Base-by-base conservation (phyloP, 2,113 vertebrate genomes). In the Blennius ocellaris region DNA sequence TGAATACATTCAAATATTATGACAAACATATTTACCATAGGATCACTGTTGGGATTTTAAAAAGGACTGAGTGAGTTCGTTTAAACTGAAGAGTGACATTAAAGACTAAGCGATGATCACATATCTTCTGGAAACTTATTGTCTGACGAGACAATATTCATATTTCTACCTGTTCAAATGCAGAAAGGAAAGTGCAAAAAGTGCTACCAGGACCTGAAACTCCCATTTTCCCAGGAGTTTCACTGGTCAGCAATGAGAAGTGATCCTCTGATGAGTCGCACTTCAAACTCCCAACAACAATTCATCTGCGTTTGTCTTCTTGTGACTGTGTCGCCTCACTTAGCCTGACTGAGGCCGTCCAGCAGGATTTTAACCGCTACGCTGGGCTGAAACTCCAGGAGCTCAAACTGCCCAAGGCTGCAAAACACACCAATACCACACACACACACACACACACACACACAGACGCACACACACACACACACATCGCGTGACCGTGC, bases 351-450 rank as follows among this genome's bases (percentile, higher is more conserved):
- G 71, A 60, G 59, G 69, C 69, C 1, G 66, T 91, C 82, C 90
- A 89, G 89, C 85, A 89, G 89, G 87, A 88, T 76, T 90, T 90
- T 90, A 90, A 85, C 87, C 78, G 85, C 86, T 87, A 91, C 85
- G 83, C 38, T 86, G 73, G 82, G 69, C 78, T 84, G 58, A 49
- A 60, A 89, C 87, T 85, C 72, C 88, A 89, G 85, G 73, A 89
- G 86, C 72, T 79, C 73, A 80, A 90, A 86, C 78, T 84, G 82
- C 90, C 80, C 6, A 14, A 68, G 66, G 87, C 75, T 30, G n/a
- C 67, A 40, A 75, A 73, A 80, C 80, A 54, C 80, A 85, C 65
- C 50, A 64, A 80, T 80, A 78, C 69, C 78, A 39, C 21, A 30
- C 21, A 30, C 21, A 30, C 21, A 30, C 21, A 30, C 21, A 30